Evolutionary conservation across 2,113 vertebrate species (phyloP), one percentile per base, ranked within the genome.

Genomic region (Pterocles burchelli): DNA sequence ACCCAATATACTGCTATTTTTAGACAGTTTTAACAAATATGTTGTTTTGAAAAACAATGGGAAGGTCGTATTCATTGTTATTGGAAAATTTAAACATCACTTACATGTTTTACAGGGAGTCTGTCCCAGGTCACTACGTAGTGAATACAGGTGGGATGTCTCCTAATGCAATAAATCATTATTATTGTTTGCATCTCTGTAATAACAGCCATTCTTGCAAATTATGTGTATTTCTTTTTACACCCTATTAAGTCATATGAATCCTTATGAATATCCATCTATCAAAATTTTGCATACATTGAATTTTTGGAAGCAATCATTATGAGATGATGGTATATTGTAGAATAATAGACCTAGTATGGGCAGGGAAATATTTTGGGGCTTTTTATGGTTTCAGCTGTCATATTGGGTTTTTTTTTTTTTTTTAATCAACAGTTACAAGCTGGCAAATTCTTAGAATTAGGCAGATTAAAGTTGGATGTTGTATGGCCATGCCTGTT

Each of bases 331-430:
- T 57, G 10, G 3, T 73, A 4, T 45, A 36, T 89, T 80, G 29
- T 33, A 52, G 17, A 73, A 25, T 55, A 62, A 28, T 36, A 34
- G 14, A 5, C 10, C 24, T 66, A 12, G 22, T 51, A 36, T 28
- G 13, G 46, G 2, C 10, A 3, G 4, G 1, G 13, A 3, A 4
- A 7, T 75, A 19, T 7, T 70, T 55, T 1, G 19, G 13, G 24
- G 7, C 31, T 65, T 78, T 52, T 58, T 85, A 14, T 76, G 41
- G 8, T 7, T 57, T 75, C 63, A 24, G 17, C n/a, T 6, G 5
- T 41, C 66, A 21, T 14, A 68, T 66, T 28, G 28, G 26, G 7
- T 11, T 8, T 13, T 3, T 7, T 54, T 20, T 9, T 41, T 41
- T 26, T 55, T 31, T 43, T 71, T 68, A 61, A 86, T 78, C 68